Percentiles rank a stretch among this genome's conserved stretches.
phyloP scores from a whole-genome alignment of 2,888 invertebrate species.

The Lamproptera curius region DNA sequence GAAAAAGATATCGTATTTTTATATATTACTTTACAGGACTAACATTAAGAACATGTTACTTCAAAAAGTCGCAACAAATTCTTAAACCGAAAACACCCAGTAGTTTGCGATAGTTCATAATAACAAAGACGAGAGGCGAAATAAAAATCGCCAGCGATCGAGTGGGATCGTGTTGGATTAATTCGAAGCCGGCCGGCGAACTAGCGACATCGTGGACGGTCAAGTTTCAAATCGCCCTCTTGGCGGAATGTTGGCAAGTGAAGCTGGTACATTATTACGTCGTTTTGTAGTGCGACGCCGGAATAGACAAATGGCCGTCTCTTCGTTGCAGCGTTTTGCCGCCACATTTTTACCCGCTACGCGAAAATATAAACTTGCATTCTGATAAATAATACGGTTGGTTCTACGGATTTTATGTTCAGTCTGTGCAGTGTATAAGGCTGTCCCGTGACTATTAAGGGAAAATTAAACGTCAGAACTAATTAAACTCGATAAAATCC shows the following conservation, averaged over 20 bases:
- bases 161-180: constrained; percentile 12
- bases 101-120: too few relatives aligned
- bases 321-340: constrained; percentile 1
- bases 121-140: constrained; percentile 1
- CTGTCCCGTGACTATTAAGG: too few relatives aligned
- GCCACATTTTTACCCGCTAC: constrained; percentile 17
- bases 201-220: constrained; percentile 19
- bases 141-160: constrained; percentile 9
- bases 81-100: neutral
- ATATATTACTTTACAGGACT: neutral
- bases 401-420: too few relatives aligned
- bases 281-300: constrained; percentile 20
- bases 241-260: constrained; percentile 34
- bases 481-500: too few relatives aligned
- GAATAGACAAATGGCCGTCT: constrained; percentile 18
- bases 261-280: constrained; percentile 27
- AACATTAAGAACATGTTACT: neutral
- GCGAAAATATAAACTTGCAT: too few relatives aligned
- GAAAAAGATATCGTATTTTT: neutral
- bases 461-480: too few relatives aligned
- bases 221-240: constrained; percentile 21
- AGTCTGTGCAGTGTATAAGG: too few relatives aligned
- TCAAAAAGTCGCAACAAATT: neutral
- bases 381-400: too few relatives aligned
- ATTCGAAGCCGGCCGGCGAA: constrained; percentile 15